Evolutionary conservation across 1,140 invertebrate species (phyloP), one percentile per base, ranked within the genome.

Genomic region (Drosophila triauraria): DNA sequence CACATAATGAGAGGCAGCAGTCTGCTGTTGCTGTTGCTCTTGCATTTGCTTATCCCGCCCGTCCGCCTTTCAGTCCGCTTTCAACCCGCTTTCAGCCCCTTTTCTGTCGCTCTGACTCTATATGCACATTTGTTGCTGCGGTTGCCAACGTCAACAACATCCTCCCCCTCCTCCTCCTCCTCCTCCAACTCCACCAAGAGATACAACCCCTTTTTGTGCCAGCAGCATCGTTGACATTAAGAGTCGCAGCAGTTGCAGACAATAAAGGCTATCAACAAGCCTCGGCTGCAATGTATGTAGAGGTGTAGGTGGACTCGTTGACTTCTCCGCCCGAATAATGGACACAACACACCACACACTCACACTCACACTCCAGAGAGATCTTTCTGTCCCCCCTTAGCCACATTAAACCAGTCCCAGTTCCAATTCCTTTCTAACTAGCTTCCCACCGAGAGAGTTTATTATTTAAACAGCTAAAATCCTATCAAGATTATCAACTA

Each of bases 121-220:
- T 80, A 76, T 88, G 83, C 76, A 77, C 80, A 87, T 88, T 87
- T 86, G 83, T 82, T 80, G 80, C 76, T 86, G 83, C 80, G 84
- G 83, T 80, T 88, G 76, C 53, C 69, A 85, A 64, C 81, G 78
- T 85, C 78, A 84, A 84, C 81, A 58, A 20, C 35, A 10, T 5
- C 17, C 47, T 12, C n/a, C 12, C 20, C 9, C 32, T 23, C 12
- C 10, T 12, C 12, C 30, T 38, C 40, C 15, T n/a, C n/a, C n/a
- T n/a, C n/a, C n/a, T n/a, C n/a, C 13, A 32, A n/a, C 42, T 32
- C 25, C 25, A 4, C 25, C 20, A 9, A 12, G 32, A 23, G 54
- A 23, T 43, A 30, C 61, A 60, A 23, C 27, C 38, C 56, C 10
- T 17, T 25, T 15, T 23, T 27, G 47, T 38, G 20, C 64, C 60